phyloP scores from a whole-genome alignment of 2,888 invertebrate species.

The Macrophya annulata region DNA sequence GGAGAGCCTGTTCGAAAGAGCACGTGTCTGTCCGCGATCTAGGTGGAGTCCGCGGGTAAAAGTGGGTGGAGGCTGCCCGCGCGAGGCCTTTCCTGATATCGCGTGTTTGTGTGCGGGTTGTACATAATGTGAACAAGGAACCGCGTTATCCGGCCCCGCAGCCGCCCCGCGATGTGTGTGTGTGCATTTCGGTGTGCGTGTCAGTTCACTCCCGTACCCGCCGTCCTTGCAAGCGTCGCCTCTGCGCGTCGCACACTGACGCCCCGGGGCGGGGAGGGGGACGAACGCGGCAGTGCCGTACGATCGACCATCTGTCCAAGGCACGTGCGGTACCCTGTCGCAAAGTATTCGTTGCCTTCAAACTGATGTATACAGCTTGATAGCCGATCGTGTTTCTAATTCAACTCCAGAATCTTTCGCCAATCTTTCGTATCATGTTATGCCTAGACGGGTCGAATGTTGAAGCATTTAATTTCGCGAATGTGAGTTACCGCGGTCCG shows the following conservation, averaged over 20 bases:
- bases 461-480: not conserved
- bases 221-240: constrained; percentile 55
- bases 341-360: not conserved
- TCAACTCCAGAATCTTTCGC: not conserved
- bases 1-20: constrained; percentile 60
- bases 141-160: constrained; percentile 61
- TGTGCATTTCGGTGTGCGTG: constrained; percentile 55
- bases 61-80: constrained; percentile 77
- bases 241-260: constrained; percentile 43
- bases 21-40: constrained; percentile 74
- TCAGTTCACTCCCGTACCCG: constrained; percentile 44
- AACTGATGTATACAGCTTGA: not conserved
- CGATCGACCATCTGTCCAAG: too few species aligned
- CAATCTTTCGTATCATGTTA: not conserved
- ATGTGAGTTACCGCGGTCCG: not conserved
- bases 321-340: constrained; percentile 61
- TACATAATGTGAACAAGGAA: constrained; percentile 34
- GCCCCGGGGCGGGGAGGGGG: constrained; percentile 49
- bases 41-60: constrained; percentile 77
- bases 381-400: not conserved
- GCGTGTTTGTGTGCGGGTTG: constrained; percentile 41
- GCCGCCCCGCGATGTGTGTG: constrained; percentile 64
- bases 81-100: constrained; percentile 68
- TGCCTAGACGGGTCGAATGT: not conserved
- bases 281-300: constrained; percentile 42